Base-by-base conservation (phyloP, 1,140 invertebrate species). In the Drosophila lowei region DNA sequence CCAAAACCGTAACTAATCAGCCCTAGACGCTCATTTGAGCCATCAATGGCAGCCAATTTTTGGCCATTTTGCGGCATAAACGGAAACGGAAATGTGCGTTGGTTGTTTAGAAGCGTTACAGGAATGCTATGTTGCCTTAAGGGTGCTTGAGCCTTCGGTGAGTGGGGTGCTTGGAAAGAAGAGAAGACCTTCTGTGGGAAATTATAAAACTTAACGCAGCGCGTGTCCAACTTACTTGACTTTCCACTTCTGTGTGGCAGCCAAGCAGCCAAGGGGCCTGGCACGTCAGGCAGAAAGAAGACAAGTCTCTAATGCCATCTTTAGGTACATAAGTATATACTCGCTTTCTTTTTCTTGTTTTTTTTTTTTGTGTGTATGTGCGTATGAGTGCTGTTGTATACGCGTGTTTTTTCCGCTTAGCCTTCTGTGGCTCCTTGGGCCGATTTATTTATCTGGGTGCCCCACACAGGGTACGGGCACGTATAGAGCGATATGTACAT, bases 171-270 rank as follows among this genome's bases (percentile, higher is more conserved):
- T 15, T 70, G 59, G 44, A 65, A 64, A 43, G 13, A 72, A 38
- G 68, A 15, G 62, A 60, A 58, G 81, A 86, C 81, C 81, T 85
- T 85, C 81, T 71, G 50, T 57, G 62, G 62, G 64, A 70, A 80
- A 85, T 86, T 86, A 79, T 75, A 62, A 86, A 86, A 67, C 81
- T 86, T 62, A 80, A 53, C 77, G 72, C 66, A 85, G 60, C 77
- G 72, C 66, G 66, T 65, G 80, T 79, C 66, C 79, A 84, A 80
- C 79, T 77, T 58, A 66, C 74, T 79, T 75, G 72, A 75, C 72
- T 75, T 75, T 67, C 73, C 62, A 72, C 80, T 85, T 84, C 50
- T 63, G 65, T 47, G 43, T n/a, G 62, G 41, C 21, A 60, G 23
- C 23, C 23, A 46, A 52, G 28, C 38, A 56, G 44, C 43, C 53